A percentile compares a stretch with the other conserved stretches of the same genome.
Conservation (phyloP, 2,113 vertebrate genomes). For the Mustela nigripes region DNA sequence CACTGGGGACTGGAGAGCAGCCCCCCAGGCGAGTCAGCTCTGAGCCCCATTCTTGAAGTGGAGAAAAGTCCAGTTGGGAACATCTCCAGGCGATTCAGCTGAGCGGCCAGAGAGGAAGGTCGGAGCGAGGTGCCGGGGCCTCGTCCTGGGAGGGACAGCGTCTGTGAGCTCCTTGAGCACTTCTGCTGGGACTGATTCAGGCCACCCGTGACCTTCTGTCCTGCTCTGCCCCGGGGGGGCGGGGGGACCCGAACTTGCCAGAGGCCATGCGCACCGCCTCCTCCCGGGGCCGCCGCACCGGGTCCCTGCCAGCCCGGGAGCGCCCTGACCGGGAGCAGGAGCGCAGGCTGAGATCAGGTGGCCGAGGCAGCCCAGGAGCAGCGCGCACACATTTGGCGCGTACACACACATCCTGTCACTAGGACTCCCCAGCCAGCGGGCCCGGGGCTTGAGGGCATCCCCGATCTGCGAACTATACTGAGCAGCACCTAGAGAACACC, state of each 20-base stretch:
- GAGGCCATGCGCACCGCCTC: rapidly evolving
- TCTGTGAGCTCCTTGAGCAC: neutral
- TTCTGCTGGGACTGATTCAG: neutral
- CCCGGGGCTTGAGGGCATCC: no score
- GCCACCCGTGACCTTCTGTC: neutral
- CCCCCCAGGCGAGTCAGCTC: neutral
- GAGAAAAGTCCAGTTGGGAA: neutral
- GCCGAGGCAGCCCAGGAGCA: neutral
- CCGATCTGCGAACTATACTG: no score
- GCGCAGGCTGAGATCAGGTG: neutral
- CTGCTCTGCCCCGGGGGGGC: neutral
- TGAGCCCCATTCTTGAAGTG: neutral
- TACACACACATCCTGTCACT: neutral
- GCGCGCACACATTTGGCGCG: rapidly evolving
- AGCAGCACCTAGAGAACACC: neutral
- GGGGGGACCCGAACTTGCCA: neutral
- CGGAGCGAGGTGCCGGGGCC: neutral
- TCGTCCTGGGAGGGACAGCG: neutral
- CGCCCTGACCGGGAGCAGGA: rapidly evolving
- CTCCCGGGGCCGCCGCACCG: neutral
- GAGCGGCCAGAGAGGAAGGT: neutral
- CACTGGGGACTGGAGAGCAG: neutral
- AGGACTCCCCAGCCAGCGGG: neutral
- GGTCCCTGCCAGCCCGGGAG: no score
- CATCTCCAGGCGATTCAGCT: neutral